phyloP scores from a whole-genome alignment of 2,113 vertebrate genomes.

The Thunnus maccoyii region DNA sequence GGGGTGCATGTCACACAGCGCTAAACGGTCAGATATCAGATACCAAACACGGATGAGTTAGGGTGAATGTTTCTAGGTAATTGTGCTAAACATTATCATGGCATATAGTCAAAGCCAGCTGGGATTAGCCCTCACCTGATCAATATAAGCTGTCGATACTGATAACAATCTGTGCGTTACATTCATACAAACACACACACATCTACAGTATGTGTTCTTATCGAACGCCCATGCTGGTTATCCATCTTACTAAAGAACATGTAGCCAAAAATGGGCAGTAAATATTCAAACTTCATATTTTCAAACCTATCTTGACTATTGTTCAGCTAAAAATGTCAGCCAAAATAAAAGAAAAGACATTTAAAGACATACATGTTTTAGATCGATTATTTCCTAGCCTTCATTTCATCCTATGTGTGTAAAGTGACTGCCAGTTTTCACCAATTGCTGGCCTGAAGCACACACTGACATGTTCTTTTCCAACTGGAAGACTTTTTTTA shows the following conservation, averaged over 20 bases:
- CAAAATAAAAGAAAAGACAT: too few relatives aligned
- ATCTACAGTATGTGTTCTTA: background rate
- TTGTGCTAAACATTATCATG: constrained; percentile 38
- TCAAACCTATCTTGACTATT: background rate
- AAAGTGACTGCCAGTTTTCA: too few relatives aligned
- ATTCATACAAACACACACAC: constrained; percentile 7
- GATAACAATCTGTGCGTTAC: constrained; percentile 37
- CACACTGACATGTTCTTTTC: background rate
- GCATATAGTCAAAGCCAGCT: constrained; percentile 30
- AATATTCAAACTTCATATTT: background rate
- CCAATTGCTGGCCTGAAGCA: too few relatives aligned
- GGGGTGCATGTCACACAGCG: constrained; percentile 97
- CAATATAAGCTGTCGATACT: constrained; percentile 36
- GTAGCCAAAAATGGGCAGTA: background rate
- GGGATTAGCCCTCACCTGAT: constrained; percentile 21
- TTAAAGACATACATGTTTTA: too few relatives aligned
- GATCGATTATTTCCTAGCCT: too few relatives aligned
- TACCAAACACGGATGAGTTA: background rate
- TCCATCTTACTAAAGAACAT: background rate
- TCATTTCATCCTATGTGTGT: too few relatives aligned
- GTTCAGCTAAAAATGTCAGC: too few relatives aligned
- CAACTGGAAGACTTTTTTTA: too few relatives aligned
- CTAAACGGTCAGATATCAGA: constrained; percentile 80
- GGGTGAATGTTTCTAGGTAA: background rate
- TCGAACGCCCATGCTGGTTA: background rate